phyloP scores from a whole-genome alignment of 35 echinoderm and acorn worm genomes.

The Chiridota heheva region DNA sequence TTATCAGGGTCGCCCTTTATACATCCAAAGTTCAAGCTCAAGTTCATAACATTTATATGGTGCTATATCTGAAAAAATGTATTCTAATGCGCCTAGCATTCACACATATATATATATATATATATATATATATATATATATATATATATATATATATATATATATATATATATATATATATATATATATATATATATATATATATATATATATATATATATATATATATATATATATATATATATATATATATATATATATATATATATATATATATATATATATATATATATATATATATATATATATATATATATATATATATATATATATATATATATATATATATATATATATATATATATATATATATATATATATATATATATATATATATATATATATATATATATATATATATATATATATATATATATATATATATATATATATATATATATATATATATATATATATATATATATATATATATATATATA shows the following conservation, averaged over 20 bases:
- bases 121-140: conserved; percentile 12
- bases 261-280: not conserved
- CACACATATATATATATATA: conserved; percentile 18
- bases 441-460: not conserved
- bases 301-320: not conserved
- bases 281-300: not conserved
- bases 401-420: not conserved
- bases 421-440: not conserved
- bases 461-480: not conserved
- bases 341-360: not conserved
- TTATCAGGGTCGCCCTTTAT: too few species aligned
- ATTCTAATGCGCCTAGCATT: too few species aligned
- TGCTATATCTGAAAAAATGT: too few species aligned
- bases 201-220: not conserved
- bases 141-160: not conserved
- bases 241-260: not conserved
- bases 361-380: not conserved
- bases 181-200: not conserved
- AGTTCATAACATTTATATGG: too few species aligned
- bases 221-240: not conserved
- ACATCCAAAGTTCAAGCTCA: too few species aligned
- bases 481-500: not conserved
- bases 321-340: not conserved
- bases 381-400: not conserved
- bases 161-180: not conserved